Evolutionary conservation across 2,888 invertebrate genomes (phyloP).

Genomic region (Calliopum simillimum): DNA sequence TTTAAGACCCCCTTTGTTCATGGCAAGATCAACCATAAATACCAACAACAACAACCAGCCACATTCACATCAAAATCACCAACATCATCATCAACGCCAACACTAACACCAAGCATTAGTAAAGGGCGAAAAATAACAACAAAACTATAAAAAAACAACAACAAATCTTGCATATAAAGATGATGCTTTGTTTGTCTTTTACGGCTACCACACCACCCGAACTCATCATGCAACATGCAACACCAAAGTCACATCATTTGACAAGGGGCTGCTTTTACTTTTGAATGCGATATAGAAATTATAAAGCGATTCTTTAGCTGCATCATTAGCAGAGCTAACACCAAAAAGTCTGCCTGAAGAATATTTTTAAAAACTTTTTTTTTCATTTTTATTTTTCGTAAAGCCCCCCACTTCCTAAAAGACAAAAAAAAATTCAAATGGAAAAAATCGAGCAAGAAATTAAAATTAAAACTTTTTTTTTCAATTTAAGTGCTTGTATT

Average conservation of each 20-base stretch:
- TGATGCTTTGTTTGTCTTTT: slow-evolving; percentile 39
- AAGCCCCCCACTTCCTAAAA: slow-evolving; percentile 1
- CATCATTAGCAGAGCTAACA: slow-evolving; percentile 66
- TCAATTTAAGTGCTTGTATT: slow-evolving; percentile 45
- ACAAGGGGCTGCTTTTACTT: slow-evolving; percentile 28
- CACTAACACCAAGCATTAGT: slow-evolving; percentile 16
- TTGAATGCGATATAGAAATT: slow-evolving; percentile 52
- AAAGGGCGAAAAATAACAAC: slow-evolving; percentile 23
- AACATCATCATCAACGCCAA: slow-evolving; percentile 23
- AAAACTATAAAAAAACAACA: slow-evolving; percentile 15
- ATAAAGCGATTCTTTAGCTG: slow-evolving; percentile 66
- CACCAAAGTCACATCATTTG: neutral
- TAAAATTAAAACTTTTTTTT: slow-evolving; percentile 20
- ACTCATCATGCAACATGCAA: too few relatives aligned
- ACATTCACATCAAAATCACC: slow-evolving; percentile 32
- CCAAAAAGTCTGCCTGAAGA: slow-evolving; percentile 53
- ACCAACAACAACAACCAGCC: slow-evolving; percentile 20
- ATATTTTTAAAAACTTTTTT: slow-evolving; percentile 30
- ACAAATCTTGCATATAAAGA: slow-evolving; percentile 34
- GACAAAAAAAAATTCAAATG: slow-evolving; percentile 10
- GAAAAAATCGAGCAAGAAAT: slow-evolving; percentile 9
- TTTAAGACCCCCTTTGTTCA: slow-evolving; percentile 51
- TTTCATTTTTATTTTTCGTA: too few relatives aligned
- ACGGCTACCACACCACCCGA: slow-evolving; percentile 41
- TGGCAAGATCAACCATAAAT: slow-evolving; percentile 53